phyloP scores from a whole-genome alignment of 1,140 invertebrate genomes.

The Lepidotrigona ventralis region DNA sequence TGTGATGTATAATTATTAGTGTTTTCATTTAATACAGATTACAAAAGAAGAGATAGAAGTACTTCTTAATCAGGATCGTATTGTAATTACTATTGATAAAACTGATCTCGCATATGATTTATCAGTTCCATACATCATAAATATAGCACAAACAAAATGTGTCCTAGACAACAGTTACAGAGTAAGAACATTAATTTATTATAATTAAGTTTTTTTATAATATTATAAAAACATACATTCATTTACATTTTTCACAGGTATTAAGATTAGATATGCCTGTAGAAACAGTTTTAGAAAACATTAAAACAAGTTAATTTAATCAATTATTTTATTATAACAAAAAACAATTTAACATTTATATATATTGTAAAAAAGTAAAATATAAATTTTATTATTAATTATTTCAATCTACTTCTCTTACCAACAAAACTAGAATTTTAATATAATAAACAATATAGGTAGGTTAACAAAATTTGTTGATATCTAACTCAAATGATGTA shows the following conservation, averaged over 20 bases:
- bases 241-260: constrained; percentile 70
- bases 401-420: not conserved
- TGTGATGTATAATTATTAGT: not conserved
- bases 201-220: constrained; percentile 27
- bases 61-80: constrained; percentile 86
- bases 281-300: not conserved
- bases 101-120: constrained; percentile 84
- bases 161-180: constrained; percentile 83
- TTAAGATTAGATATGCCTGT: constrained; percentile 68
- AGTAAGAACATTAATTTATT: constrained; percentile 78
- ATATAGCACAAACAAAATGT: constrained; percentile 82
- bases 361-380: constrained; percentile 7
- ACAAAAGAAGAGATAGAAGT: constrained; percentile 83
- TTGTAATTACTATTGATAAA: constrained; percentile 83
- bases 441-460: not conserved
- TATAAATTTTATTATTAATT: constrained; percentile 1
- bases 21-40: constrained; percentile 77
- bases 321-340: constrained; percentile 19
- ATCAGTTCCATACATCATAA: constrained; percentile 84
- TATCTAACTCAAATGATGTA: not conserved
- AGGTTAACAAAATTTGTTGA: not conserved
- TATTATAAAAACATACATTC: not conserved
- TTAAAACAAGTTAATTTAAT: constrained; percentile 10
- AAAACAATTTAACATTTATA: constrained; percentile 30
- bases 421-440: constrained; percentile 11